Conservation (phyloP, 64 coral and sea anemone genomes). For the Stichodactyla mertensii region DNA sequence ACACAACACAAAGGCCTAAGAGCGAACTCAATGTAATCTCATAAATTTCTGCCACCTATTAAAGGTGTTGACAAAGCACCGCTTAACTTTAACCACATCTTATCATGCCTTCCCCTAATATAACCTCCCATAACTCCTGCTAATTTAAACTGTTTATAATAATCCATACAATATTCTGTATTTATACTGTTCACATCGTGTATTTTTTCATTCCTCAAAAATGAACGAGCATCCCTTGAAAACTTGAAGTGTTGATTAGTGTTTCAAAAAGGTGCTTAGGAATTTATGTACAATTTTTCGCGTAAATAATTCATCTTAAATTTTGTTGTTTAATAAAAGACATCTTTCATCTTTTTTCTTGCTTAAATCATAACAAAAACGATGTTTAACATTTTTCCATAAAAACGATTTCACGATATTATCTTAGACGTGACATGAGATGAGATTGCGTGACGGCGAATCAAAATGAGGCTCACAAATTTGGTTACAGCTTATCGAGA, state of each 20-base stretch:
- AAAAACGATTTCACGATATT: no score
- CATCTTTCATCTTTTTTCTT: background rate
- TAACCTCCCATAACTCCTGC: background rate
- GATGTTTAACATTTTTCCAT: no score
- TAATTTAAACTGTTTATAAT: background rate
- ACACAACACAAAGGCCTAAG: no score
- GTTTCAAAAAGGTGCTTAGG: background rate
- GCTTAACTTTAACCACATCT: background rate
- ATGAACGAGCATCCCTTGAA: no score
- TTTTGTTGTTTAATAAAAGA: no score
- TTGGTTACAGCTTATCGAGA: background rate
- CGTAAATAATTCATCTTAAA: no score
- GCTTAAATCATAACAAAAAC: background rate
- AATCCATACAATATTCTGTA: background rate
- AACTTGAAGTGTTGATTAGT: no score
- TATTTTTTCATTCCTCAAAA: no score
- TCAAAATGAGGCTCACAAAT: conserved; percentile 3
- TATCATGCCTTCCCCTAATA: background rate
- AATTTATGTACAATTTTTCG: background rate
- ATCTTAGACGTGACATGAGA: background rate
- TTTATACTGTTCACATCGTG: no score
- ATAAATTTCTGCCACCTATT: background rate
- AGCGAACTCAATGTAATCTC: no score
- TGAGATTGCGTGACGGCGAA: background rate
- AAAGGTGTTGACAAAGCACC: background rate